Conservation (phyloP, 2,888 invertebrate species). For the Athalia circularis region DNA sequence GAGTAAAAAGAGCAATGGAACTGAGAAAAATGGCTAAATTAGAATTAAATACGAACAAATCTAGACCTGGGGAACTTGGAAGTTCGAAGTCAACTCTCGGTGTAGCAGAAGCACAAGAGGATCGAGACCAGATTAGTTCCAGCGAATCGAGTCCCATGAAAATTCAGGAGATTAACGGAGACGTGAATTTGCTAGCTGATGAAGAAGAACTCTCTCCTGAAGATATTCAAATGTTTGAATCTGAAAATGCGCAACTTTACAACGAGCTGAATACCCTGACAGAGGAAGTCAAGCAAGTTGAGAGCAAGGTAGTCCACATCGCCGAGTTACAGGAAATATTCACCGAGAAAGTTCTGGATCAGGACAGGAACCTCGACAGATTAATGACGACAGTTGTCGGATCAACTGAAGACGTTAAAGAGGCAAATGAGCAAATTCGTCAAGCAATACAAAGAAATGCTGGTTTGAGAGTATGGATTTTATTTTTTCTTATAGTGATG, state of each 20-base stretch:
- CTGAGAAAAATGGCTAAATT: constrained; percentile 86
- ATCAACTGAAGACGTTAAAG: constrained; percentile 95
- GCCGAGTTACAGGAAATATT: constrained; percentile 96
- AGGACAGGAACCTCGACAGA: constrained; percentile 94
- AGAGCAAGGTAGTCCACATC: constrained; percentile 95
- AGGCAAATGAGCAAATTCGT: constrained; percentile 97
- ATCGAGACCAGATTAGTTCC: constrained; percentile 42
- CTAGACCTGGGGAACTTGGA: constrained; percentile 47
- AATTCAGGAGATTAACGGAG: constrained; percentile 69
- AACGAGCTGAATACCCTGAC: constrained; percentile 92
- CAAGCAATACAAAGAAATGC: constrained; percentile 98
- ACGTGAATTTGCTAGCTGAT: constrained; percentile 71
- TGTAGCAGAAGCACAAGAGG: constrained; percentile 39
- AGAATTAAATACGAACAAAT: constrained; percentile 73
- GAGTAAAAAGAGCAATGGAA: constrained; percentile 90
- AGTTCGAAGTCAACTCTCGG: constrained; percentile 46
- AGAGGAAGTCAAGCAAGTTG: constrained; percentile 93
- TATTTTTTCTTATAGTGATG: constrained; percentile 97
- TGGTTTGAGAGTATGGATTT: constrained; percentile 93
- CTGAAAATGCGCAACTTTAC: constrained; percentile 91
- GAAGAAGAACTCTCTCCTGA: constrained; percentile 86
- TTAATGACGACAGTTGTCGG: constrained; percentile 92
- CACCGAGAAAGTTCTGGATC: constrained; percentile 95
- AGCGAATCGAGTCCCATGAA: constrained; percentile 64
- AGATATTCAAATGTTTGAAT: constrained; percentile 94